These are phyloP conservation scores for Euborellia annulipes DNA, from an alignment of 1,140 invertebrate genomes.

Conservation along the genomic window DNA sequence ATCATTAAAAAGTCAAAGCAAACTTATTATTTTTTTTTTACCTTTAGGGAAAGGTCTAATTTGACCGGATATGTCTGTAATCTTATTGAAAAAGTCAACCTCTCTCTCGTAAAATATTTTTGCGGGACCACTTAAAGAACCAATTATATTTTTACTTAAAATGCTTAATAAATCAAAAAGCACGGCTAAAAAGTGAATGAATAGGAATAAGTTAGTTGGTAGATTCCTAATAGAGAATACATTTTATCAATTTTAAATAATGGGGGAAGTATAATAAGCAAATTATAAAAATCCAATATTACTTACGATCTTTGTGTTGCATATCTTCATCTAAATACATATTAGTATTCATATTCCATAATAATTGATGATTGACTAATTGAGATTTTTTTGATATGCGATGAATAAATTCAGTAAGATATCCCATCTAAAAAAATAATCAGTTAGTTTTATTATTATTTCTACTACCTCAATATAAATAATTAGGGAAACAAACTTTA, in stretches of 20 bases:
- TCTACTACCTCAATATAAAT: too few species aligned
- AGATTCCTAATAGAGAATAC: too few species aligned
- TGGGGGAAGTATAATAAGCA: too few species aligned
- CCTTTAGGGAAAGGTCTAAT: constrained; percentile 84
- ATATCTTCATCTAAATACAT: constrained; percentile 96
- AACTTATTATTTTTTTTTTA: constrained; percentile 11
- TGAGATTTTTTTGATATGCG: constrained; percentile 79
- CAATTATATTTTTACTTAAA: constrained; percentile 64
- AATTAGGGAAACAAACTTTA: constrained; percentile 39
- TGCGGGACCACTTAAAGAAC: constrained; percentile 74
- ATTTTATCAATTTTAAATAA: too few species aligned
- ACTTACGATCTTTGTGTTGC: constrained; percentile 68
- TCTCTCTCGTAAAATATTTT: constrained; percentile 93
- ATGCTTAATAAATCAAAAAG: constrained; percentile 67
- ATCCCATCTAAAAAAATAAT: constrained; percentile 84
- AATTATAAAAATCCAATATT: too few species aligned
- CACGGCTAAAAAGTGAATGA: constrained; percentile 38
- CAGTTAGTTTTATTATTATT: too few species aligned
- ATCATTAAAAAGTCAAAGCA: background rate
- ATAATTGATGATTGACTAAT: constrained; percentile 92
- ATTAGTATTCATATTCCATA: constrained; percentile 99
- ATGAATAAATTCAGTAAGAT: constrained; percentile 92
- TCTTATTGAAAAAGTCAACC: constrained; percentile 95
- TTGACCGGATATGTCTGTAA: constrained; percentile 90
- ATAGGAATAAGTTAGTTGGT: too few species aligned